A percentile compares a stretch with the other conserved stretches of the same genome.
Evolutionary conservation across 2,888 invertebrate genomes (phyloP).

Genomic region (Pristionchus fissidentatus): DNA sequence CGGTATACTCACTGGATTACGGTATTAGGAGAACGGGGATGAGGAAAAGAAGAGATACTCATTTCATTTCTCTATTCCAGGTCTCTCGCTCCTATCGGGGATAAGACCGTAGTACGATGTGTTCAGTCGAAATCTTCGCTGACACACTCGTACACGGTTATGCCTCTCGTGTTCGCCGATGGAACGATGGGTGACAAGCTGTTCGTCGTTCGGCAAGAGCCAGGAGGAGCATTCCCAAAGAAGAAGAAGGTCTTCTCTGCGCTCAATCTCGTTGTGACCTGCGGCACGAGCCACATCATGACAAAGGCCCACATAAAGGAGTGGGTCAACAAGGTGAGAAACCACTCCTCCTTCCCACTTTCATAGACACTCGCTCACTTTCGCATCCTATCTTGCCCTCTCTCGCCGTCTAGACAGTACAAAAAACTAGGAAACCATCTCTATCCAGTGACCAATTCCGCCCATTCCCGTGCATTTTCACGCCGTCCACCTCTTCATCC

Average conservation of each 20-base stretch:
- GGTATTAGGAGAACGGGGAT: no score
- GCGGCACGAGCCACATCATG: not conserved
- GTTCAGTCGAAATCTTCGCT: not conserved
- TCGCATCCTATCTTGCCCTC: no score
- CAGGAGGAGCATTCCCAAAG: not conserved
- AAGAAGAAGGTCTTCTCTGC: not conserved
- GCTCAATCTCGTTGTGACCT: not conserved
- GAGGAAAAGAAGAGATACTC: not conserved
- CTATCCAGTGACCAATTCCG: no score
- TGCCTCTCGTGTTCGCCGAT: constrained; percentile 51
- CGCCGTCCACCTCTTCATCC: not conserved
- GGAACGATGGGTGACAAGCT: constrained; percentile 46
- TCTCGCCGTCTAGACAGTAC: no score
- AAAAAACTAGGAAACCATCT: no score
- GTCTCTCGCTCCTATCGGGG: not conserved
- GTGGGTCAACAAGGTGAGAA: not conserved
- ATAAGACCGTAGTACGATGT: not conserved
- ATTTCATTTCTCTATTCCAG: not conserved
- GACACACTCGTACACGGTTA: constrained; percentile 46
- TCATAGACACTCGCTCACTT: no score
- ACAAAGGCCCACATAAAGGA: not conserved
- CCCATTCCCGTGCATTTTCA: no score
- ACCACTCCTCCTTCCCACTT: no score
- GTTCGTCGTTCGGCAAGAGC: constrained; percentile 50
- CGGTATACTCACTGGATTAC: not conserved